Evolutionary conservation across 2,797 vertebrate genomes (phyloP), one percentile per base, ranked within the genome.

Genomic region (Acestrorhynchus altus): DNA sequence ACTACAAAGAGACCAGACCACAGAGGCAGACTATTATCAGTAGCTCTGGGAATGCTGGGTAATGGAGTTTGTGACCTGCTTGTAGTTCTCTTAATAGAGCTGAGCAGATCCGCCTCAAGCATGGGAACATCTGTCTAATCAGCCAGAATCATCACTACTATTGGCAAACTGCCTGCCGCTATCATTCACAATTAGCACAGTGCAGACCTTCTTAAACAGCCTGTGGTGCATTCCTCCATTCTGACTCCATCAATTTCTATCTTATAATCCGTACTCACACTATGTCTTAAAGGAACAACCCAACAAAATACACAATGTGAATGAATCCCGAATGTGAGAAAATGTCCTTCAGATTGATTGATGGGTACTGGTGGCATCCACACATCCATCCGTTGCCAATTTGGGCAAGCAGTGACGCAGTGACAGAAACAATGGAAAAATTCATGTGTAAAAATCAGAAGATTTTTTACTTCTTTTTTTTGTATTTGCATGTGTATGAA

Each of bases 201-300:
- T 89, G 89, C 84, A 82, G 88, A 90, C 89, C 89, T 91, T 91
- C 85, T 86, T 85, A 93, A 93, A 92, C 87, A 93, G 86, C 92
- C 91, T 83, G 57, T 2, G 46, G 49, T 86, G 91, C 90, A 89
- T 87, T 88, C 87, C 84, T 83, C 72, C 54, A 74, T 18, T 51
- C 31, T 73, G 46, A 56, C 75, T 70, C 56, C 47, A 78, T 67
- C 31, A 16, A 49, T 46, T 51, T 39, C 44, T n/a, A 11, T 39
- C 22, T 73, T 67, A 40, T 42, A 73, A 66, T 39, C 56, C 61
- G 66, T 28, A 59, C 46, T 42, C 42, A 42, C 28, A 24, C 15
- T 47, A 39, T 75, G 6, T 22, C 57, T 67, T 22, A 67, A 76
- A 59, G 47, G 8, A 64, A 26, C 81, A 86, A 89, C 87, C 83